Base-by-base conservation (phyloP, 2,113 vertebrate species). In the Ageneiosus marmoratus region DNA sequence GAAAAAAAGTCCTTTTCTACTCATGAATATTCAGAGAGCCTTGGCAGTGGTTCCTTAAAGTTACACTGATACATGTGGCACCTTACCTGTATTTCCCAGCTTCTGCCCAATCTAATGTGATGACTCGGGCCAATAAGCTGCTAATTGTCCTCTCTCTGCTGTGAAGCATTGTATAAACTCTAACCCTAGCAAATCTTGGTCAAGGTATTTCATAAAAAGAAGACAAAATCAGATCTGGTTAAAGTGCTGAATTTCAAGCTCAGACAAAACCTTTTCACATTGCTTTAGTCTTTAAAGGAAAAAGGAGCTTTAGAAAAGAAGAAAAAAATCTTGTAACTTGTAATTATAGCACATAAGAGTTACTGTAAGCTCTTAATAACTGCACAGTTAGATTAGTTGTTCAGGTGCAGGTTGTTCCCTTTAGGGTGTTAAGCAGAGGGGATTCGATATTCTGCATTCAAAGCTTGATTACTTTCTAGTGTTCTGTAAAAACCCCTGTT, bases 401-500 rank as follows among this genome's bases (percentile, higher is more conserved):
- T 27, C 51, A 83, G 44, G 69, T 85, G 84, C 87, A 37, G 78
- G 65, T 82, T 67, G 51, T 69, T 84, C 81, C 37, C 50, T 29
- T 60, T 65, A 74, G 51, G 70, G 58, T 37, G 79, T 86, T 62
- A 37, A 34, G 3, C 63, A 37, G 46, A 29, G 65, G 11, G 3
- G 44, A 41, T 79, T 62, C 51, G n/a, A 3, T 37, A 44, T 81
- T 84, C 79, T 70, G 41, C 53, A 41, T 88, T 63, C 51, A 78
- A 63, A 87, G 86, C 86, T 84, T 85, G 48, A 89, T 87, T 73
- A 44, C 86, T 85, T 13, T 22, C 48, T 73, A 72, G 77, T 77
- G 53, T 87, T 77, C 44, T 80, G 11, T 67, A 51, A 81, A 48
- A 37, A 79, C 73, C 72, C 63, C 70, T 62, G 44, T 89, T 86